Conservation (phyloP, 2,888 invertebrate genomes). For the Petrolisthes manimaculis region DNA sequence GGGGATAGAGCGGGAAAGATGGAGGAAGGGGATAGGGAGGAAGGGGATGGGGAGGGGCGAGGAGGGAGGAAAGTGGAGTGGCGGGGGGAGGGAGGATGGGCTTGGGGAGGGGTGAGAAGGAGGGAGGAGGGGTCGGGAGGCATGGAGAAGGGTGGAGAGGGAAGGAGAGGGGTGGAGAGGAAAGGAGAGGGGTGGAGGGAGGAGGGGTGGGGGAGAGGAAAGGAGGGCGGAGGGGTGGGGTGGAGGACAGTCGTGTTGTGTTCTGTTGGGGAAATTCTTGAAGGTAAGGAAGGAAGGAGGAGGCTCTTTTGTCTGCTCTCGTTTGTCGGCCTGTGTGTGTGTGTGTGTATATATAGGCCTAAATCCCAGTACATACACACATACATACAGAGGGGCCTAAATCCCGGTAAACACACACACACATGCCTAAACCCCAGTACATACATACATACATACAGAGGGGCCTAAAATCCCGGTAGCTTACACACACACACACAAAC, state of each 20-base stretch:
- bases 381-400: conserved; percentile 9
- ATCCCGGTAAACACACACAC: conserved; percentile 17
- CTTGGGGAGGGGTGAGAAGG: background rate
- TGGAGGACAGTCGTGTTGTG: background rate
- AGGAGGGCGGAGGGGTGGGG: background rate
- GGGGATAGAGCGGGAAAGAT: no score
- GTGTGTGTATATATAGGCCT: conserved; percentile 18
- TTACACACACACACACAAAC: conserved; percentile 23
- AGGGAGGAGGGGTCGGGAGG: background rate
- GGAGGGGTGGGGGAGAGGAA: conserved; percentile 8
- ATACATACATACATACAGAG: conserved; percentile 34
- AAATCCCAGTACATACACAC: conserved; percentile 11
- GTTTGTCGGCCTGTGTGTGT: conserved; percentile 6
- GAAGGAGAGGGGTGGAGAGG: background rate
- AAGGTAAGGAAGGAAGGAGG: background rate
- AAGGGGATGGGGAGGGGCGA: background rate
- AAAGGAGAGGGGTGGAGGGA: background rate
- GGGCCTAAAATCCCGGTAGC: conserved; percentile 12
- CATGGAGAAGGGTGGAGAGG: background rate
- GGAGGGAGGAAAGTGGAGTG: background rate
- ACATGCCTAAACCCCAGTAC: conserved; percentile 20
- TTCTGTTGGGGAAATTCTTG: background rate
- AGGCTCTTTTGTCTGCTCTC: background rate
- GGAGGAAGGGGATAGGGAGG: background rate
- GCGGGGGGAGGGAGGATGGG: no score